A percentile compares a stretch with the other conserved stretches of the same genome.
Evolutionary conservation across 2,113 vertebrate species (phyloP).

Genomic region (Gadus chalcogrammus): DNA sequence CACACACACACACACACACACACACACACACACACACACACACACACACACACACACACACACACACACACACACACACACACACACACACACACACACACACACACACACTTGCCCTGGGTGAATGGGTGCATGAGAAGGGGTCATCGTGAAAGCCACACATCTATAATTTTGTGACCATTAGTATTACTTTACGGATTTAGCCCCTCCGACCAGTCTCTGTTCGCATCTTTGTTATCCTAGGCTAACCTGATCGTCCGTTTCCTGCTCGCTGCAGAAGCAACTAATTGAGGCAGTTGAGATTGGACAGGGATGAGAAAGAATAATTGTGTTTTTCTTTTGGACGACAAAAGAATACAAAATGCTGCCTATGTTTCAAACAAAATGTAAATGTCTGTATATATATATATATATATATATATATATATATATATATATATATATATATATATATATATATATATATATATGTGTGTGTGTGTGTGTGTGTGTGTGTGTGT

Average conservation of each 20-base stretch:
- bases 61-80: background rate
- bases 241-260: slow-evolving; percentile 7
- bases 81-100: background rate
- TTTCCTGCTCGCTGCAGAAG: slow-evolving; percentile 3
- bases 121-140: too few species aligned
- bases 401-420: too few species aligned
- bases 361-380: too few species aligned
- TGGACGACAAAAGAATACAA: too few species aligned
- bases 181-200: slow-evolving; percentile 20
- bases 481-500: background rate
- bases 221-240: background rate
- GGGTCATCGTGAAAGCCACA: slow-evolving; percentile 8
- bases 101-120: background rate
- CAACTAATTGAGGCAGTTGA: slow-evolving; percentile 5
- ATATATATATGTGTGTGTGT: too few species aligned
- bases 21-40: background rate
- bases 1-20: background rate
- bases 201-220: background rate
- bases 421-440: too few species aligned
- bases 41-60: background rate
- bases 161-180: slow-evolving; percentile 16
- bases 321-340: too few species aligned
- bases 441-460: too few species aligned
- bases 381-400: too few species aligned
- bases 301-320: too few species aligned